These are phyloP conservation scores for Tretioscincus oriximinensis DNA, from an alignment of 2,113 vertebrate genomes.

Conservation along the genomic window DNA sequence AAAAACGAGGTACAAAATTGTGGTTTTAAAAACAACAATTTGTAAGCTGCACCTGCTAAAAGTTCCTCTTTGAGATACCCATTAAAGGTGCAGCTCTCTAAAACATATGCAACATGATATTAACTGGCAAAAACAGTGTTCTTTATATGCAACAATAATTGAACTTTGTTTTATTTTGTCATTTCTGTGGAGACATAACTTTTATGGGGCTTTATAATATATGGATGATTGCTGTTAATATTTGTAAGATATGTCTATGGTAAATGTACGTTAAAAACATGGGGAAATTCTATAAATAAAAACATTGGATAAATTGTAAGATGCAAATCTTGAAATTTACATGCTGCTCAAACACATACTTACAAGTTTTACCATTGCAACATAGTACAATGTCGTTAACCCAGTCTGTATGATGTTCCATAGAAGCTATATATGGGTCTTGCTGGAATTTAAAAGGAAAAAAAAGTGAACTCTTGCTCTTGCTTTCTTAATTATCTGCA, in stretches of 20 bases:
- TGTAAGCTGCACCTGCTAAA: too few relatives aligned
- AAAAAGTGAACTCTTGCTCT: constrained; percentile 26
- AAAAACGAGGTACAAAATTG: too few relatives aligned
- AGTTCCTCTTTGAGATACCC: too few relatives aligned
- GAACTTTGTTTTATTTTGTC: neutral
- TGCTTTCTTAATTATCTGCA: neutral
- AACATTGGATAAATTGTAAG: neutral
- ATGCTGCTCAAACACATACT: constrained; percentile 65
- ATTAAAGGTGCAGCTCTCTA: too few relatives aligned
- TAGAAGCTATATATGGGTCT: constrained; percentile 97
- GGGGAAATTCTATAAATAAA: neutral
- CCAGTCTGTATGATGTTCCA: constrained; percentile 99
- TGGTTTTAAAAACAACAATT: too few relatives aligned
- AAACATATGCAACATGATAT: neutral
- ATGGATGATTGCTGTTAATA: neutral
- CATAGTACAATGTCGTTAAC: constrained; percentile 98
- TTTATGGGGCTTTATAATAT: neutral
- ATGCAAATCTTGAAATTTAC: neutral
- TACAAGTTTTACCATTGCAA: constrained; percentile 97
- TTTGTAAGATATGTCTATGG: too few relatives aligned
- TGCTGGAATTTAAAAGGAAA: constrained; percentile 78
- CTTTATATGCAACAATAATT: neutral
- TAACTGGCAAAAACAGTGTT: neutral
- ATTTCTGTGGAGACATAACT: neutral
- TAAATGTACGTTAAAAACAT: neutral